Conservation (phyloP, 1,140 invertebrate species). For the Meloidogyne hapla region DNA sequence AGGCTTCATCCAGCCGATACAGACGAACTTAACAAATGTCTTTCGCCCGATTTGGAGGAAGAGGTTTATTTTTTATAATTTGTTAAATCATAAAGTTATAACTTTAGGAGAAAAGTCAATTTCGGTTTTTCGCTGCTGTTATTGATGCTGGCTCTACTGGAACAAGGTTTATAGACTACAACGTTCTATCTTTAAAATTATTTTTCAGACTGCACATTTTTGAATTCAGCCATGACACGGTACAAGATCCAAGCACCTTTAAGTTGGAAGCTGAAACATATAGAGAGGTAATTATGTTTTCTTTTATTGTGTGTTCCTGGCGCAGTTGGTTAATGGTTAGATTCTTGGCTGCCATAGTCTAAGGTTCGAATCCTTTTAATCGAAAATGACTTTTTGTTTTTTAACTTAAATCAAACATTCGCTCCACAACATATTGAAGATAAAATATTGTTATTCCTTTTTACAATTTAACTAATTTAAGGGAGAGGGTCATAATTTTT, state of each 20-base stretch:
- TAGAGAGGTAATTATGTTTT: constrained; percentile 69
- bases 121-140: constrained; percentile 79
- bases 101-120: constrained; percentile 51
- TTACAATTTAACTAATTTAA: no score
- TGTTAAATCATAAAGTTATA: background rate
- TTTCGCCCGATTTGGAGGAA: constrained; percentile 49
- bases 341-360: no score
- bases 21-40: constrained; percentile 47
- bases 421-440: no score
- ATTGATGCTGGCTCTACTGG: constrained; percentile 95
- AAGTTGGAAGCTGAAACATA: constrained; percentile 79
- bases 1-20: constrained; percentile 32
- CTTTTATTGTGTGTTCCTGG: no score
- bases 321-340: no score
- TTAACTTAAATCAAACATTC: background rate
- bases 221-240: constrained; percentile 71
- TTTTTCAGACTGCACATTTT: constrained; percentile 77
- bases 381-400: no score
- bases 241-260: constrained; percentile 71
- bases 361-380: no score
- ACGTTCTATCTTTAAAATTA: no score
- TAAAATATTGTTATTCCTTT: no score
- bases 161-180: constrained; percentile 65
- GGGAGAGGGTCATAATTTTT: constrained; percentile 9
- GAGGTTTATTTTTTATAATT: constrained; percentile 35